phyloP scores from a whole-genome alignment of 2,888 invertebrate genomes.

The Lycocerus yunnanus region DNA sequence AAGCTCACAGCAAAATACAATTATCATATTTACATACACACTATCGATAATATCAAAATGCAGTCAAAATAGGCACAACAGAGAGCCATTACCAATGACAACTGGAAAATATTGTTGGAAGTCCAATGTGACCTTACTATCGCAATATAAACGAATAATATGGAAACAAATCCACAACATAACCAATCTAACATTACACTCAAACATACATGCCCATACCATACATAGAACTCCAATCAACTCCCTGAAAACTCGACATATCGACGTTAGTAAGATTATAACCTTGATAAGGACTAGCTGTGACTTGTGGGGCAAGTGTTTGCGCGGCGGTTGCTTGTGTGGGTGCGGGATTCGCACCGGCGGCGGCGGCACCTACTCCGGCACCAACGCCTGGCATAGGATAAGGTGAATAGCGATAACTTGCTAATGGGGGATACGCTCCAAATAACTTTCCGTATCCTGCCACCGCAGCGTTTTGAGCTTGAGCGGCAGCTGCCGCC shows the following conservation, averaged over 20 bases:
- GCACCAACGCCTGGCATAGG: conserved; percentile 56
- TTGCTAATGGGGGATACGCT: conserved; percentile 63
- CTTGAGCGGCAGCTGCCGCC: conserved; percentile 60
- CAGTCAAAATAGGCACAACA: conserved; percentile 48
- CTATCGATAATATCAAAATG: conserved; percentile 41
- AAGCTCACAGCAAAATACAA: conserved; percentile 47
- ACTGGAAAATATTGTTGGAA: conserved; percentile 50
- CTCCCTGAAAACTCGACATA: conserved; percentile 90
- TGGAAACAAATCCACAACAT: conserved; percentile 33
- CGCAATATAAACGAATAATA: conserved; percentile 32
- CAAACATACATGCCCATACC: conserved; percentile 92
- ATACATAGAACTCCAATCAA: conserved; percentile 91
- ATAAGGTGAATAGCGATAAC: conserved; percentile 68
- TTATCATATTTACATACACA: conserved; percentile 32
- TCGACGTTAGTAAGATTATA: conserved; percentile 88
- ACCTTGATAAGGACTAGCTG: conserved; percentile 72
- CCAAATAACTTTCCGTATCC: conserved; percentile 70
- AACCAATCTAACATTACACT: conserved; percentile 45
- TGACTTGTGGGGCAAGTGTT: conserved; percentile 66
- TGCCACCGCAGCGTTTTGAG: conserved; percentile 65
- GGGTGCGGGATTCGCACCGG: conserved; percentile 54
- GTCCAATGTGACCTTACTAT: conserved; percentile 34
- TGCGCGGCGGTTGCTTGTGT: conserved; percentile 63
- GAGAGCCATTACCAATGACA: conserved; percentile 48
- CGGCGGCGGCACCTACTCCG: conserved; percentile 58